Evolutionary conservation across 2,888 invertebrate genomes (phyloP).

Genomic region (Caenorhabditis uteleia): DNA sequence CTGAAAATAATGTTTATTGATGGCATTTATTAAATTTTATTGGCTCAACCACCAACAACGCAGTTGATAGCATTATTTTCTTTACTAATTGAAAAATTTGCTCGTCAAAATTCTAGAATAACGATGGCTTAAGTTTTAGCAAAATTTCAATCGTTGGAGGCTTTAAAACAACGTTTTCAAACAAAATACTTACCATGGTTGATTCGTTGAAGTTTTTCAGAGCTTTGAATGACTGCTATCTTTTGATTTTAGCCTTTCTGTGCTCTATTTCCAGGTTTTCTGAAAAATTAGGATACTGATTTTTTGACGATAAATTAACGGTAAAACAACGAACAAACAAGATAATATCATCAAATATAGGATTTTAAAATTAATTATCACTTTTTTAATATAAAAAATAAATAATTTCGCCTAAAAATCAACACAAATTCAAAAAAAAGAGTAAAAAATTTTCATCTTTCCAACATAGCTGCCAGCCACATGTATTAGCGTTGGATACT

Average conservation of each 20-base stretch:
- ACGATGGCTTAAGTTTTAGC: background rate
- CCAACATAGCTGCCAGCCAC: background rate
- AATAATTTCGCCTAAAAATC: background rate
- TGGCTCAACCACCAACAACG: no score
- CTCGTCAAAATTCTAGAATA: no score
- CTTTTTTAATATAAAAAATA: background rate
- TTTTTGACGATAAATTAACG: no score
- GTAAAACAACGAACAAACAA: no score
- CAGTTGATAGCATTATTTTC: no score
- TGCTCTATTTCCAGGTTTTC: constrained; percentile 66
- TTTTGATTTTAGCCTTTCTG: constrained; percentile 67
- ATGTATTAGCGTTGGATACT: constrained; percentile 32
- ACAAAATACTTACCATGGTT: constrained; percentile 47
- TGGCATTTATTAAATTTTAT: no score
- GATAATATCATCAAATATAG: no score
- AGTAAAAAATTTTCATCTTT: constrained; percentile 1
- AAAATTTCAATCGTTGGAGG: no score
- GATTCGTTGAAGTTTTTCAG: constrained; percentile 42
- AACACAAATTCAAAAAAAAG: background rate
- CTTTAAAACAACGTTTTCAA: background rate
- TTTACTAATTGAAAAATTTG: no score
- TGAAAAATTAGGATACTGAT: constrained; percentile 34
- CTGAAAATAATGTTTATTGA: constrained; percentile 41
- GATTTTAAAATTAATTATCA: background rate
- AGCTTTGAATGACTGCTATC: constrained; percentile 55